These are phyloP conservation scores for Drosophila siamana DNA, from an alignment of 2,888 invertebrate species.

Conservation along the genomic window DNA sequence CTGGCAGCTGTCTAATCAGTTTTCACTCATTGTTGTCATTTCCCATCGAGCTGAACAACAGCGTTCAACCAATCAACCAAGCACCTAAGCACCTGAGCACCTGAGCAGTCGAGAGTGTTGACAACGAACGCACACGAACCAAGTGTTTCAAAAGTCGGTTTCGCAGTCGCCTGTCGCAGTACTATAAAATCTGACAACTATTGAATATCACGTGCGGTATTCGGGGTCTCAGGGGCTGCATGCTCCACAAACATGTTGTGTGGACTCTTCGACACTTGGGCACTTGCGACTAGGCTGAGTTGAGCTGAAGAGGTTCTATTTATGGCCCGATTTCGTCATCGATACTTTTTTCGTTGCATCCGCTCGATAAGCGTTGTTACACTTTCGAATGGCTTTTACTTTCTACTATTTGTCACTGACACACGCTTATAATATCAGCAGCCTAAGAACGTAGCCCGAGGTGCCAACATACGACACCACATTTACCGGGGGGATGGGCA, in stretches of 20 bases:
- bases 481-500: not conserved
- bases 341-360: constrained; percentile 50
- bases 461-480: too few species aligned
- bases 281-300: constrained; percentile 7
- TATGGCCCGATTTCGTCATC: constrained; percentile 64
- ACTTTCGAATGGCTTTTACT: constrained; percentile 56
- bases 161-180: not conserved
- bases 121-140: too few species aligned
- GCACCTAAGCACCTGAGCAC: constrained; percentile 6
- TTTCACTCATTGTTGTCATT: constrained; percentile 47
- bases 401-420: constrained; percentile 59
- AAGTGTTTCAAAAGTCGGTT: constrained; percentile 2
- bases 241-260: constrained; percentile 20
- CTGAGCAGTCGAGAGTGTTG: constrained; percentile 19
- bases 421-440: constrained; percentile 45
- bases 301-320: constrained; percentile 39
- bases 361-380: constrained; percentile 57
- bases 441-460: too few species aligned
- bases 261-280: not conserved
- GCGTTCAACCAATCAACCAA: not conserved
- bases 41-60: constrained; percentile 18
- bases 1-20: constrained; percentile 47
- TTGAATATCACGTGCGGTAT: constrained; percentile 45
- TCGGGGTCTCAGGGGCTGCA: not conserved
- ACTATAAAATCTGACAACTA: constrained; percentile 1